Base-by-base conservation (phyloP, 2,113 vertebrate genomes). In the Symphodus melops region DNA sequence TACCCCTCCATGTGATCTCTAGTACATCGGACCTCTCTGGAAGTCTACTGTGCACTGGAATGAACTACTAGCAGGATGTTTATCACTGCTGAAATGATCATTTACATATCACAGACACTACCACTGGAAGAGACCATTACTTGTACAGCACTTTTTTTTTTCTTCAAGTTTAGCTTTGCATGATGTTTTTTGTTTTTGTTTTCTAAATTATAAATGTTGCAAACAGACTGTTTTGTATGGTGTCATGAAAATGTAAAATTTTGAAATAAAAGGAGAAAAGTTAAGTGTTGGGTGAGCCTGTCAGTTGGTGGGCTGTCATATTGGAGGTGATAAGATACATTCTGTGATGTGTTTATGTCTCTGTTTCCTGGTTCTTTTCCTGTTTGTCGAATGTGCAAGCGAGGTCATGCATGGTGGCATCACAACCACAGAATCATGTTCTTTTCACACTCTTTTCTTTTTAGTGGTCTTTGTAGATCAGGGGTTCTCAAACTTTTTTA, bases 291-390 rank as follows among this genome's bases (percentile, higher is more conserved):
- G 55, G 42, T 65, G 42, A 68, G 53, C 48, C 48, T 72, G 66
- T 65, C 42, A 39, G 48, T 72, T 11, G 33, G 65, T 78, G 74
- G 68, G 68, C 68, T 79, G 63, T 48, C 55, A 37, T 37, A 48
- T 6, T 58, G 56, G 17, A 77, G 72, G 66, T 82, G 84, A 88
- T 79, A 63, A 86, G 57, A 77, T 57, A 68, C 69, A 53, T 46
- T 68, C 58, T 57, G 75, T 60, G 54, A 55, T 63, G 53, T 68
- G 68, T 88, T 75, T 74, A 80, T 42, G 25, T 64, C 71, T 75
- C 58, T 63, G 77, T 85, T 90, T 91, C 82, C 88, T 86, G 87
- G 72, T 81, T 68, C 77, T 79, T 80, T 91, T 93, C 91, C 89
- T 93, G 89, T 92, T 92, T 89, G 75, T 88, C 69, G 81, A 1